phyloP scores from a whole-genome alignment of 2,113 vertebrate species.

The Opisthocomus hoazin region DNA sequence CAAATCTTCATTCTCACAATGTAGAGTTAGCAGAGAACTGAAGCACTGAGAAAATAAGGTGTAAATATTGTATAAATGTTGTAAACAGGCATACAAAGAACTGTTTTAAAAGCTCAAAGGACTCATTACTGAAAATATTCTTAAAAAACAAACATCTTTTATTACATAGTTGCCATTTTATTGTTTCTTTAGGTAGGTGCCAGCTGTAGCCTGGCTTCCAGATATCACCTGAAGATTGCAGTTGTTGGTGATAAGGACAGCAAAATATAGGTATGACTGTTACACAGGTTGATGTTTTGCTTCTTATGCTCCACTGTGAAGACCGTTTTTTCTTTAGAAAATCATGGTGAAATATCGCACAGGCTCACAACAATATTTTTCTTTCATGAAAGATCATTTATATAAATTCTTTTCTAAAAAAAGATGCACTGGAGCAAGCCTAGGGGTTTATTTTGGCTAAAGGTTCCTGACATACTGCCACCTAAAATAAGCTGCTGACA shows the following conservation, averaged over 20 bases:
- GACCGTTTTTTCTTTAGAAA: background rate
- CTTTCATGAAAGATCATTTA: background rate
- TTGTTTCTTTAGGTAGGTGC: background rate
- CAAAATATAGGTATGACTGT: background rate
- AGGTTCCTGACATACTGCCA: background rate
- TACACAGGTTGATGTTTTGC: background rate
- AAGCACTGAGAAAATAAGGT: background rate
- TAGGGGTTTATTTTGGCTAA: background rate
- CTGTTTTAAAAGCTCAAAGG: background rate
- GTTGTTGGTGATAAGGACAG: background rate
- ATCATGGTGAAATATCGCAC: background rate
- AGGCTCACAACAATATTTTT: background rate
- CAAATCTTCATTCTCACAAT: background rate
- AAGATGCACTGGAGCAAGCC: background rate
- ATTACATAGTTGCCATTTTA: background rate
- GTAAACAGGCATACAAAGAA: background rate
- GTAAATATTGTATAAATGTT: background rate
- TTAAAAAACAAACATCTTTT: background rate
- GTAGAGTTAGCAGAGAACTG: background rate
- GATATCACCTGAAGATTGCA: background rate
- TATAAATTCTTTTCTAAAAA: background rate
- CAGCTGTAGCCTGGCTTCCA: background rate
- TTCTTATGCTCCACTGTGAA: background rate
- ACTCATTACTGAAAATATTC: background rate
- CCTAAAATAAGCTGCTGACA: background rate